phyloP scores from a whole-genome alignment of 2,797 vertebrate species.

The Percopsis omiscomaycus region DNA sequence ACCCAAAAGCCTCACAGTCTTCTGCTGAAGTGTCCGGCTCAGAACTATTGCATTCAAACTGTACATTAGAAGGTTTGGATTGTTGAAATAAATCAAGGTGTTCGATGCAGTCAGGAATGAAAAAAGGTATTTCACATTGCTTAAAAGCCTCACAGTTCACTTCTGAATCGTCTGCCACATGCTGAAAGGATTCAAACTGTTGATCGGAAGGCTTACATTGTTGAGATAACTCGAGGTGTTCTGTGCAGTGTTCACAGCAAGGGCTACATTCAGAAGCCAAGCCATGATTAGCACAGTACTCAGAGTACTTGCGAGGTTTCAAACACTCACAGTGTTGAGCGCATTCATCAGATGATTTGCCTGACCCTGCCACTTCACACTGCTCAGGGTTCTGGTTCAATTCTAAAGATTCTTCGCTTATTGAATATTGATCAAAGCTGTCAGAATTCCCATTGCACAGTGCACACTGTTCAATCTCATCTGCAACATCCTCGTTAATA shows the following conservation, averaged over 20 bases:
- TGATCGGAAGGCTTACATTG: conserved; percentile 58
- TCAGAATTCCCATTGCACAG: conserved; percentile 43
- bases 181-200: conserved; percentile 43
- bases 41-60: conserved; percentile 41
- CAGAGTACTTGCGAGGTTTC: conserved; percentile 56
- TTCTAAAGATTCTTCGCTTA: conserved; percentile 51
- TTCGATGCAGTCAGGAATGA: conserved; percentile 29
- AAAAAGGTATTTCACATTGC: conserved; percentile 41
- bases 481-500: conserved; percentile 19
- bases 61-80: conserved; percentile 37
- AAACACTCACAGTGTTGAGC: conserved; percentile 62
- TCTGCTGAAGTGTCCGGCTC: conserved; percentile 59
- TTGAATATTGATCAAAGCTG: conserved; percentile 51
- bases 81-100: conserved; percentile 30
- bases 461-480: conserved; percentile 41
- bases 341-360: conserved; percentile 57
- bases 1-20: conserved; percentile 50
- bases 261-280: conserved; percentile 49
- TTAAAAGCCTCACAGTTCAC: conserved; percentile 46
- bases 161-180: conserved; percentile 50
- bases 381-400: conserved; percentile 32
- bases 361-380: conserved; percentile 55
- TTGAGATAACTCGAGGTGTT: conserved; percentile 62
- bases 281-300: conserved; percentile 66
- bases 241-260: conserved; percentile 59